Conservation (phyloP, 2,888 invertebrate species). For the Machimus rusticus region DNA sequence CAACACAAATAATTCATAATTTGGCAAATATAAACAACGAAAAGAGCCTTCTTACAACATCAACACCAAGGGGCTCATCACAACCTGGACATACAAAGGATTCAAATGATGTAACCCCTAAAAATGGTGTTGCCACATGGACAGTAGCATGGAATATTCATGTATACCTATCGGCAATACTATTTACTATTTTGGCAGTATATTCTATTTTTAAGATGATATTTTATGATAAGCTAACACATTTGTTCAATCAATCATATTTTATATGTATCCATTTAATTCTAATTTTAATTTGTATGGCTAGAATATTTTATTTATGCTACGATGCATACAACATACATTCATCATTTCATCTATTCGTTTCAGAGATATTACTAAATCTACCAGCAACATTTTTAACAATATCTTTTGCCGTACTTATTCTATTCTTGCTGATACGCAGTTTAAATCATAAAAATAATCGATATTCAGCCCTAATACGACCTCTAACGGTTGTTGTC, state of each 20-base stretch:
- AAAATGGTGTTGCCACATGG: conserved; percentile 66
- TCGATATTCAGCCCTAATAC: conserved; percentile 74
- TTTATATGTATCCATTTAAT: conserved; percentile 86
- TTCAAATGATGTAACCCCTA: neutral
- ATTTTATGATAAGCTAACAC: conserved; percentile 84
- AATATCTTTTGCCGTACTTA: conserved; percentile 87
- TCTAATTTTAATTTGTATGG: conserved; percentile 80
- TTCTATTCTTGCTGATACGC: conserved; percentile 83
- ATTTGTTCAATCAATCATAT: conserved; percentile 86
- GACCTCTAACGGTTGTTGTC: conserved; percentile 79
- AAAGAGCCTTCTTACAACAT: conserved; percentile 51
- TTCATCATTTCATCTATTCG: conserved; percentile 76
- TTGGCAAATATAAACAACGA: conserved; percentile 69
- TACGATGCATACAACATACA: conserved; percentile 93
- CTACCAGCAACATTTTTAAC: conserved; percentile 87
- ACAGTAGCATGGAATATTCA: conserved; percentile 91
- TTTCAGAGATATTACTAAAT: conserved; percentile 84
- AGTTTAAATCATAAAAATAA: conserved; percentile 78
- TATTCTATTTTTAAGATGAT: conserved; percentile 87
- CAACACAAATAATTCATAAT: conserved; percentile 68
- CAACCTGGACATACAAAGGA: conserved; percentile 3
- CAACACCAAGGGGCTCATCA: conserved; percentile 48
- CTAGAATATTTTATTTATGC: conserved; percentile 86
- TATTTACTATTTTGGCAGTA: conserved; percentile 83
- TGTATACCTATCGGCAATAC: conserved; percentile 84